Evolutionary conservation across 2,888 invertebrate genomes (phyloP).

Genomic region (Drosophila helvetica): DNA sequence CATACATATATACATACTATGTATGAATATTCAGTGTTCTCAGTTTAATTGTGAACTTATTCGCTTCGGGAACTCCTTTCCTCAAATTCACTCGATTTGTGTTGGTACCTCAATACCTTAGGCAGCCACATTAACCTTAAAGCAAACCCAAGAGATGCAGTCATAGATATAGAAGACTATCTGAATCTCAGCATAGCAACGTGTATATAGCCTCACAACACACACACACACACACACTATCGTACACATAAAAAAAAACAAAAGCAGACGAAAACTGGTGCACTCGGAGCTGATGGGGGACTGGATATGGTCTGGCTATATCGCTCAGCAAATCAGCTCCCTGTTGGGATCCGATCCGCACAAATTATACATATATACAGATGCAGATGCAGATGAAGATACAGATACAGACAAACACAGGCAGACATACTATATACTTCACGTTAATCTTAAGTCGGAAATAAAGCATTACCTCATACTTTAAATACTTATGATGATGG

Average conservation of each 20-base stretch:
- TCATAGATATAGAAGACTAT: slow-evolving; percentile 13
- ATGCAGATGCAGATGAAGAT: neutral
- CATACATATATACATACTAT: slow-evolving; percentile 8
- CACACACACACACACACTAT: slow-evolving; percentile 13
- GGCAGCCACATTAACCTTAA: slow-evolving; percentile 21
- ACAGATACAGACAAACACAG: slow-evolving; percentile 6
- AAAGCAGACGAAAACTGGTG: slow-evolving; percentile 9
- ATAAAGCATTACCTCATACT: slow-evolving; percentile 81
- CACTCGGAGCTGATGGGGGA: slow-evolving; percentile 10
- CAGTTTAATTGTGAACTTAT: neutral
- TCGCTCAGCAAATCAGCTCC: slow-evolving; percentile 23
- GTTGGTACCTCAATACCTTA: neutral
- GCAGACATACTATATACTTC: slow-evolving; percentile 22
- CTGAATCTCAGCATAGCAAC: slow-evolving; percentile 1
- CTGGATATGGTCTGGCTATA: slow-evolving; percentile 16
- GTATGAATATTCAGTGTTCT: slow-evolving; percentile 10
- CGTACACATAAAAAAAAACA: slow-evolving; percentile 9
- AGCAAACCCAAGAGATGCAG: slow-evolving; percentile 3
- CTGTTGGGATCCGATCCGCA: slow-evolving; percentile 11
- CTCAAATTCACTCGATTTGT: neutral
- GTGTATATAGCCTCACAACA: slow-evolving; percentile 29
- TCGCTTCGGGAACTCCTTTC: neutral
- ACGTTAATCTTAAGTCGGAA: slow-evolving; percentile 64
- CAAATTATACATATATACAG: slow-evolving; percentile 18
- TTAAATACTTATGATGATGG: slow-evolving; percentile 77